These are phyloP conservation scores for Trimorus sp. DNA, from an alignment of 2,888 invertebrate genomes.

Conservation along the genomic window DNA sequence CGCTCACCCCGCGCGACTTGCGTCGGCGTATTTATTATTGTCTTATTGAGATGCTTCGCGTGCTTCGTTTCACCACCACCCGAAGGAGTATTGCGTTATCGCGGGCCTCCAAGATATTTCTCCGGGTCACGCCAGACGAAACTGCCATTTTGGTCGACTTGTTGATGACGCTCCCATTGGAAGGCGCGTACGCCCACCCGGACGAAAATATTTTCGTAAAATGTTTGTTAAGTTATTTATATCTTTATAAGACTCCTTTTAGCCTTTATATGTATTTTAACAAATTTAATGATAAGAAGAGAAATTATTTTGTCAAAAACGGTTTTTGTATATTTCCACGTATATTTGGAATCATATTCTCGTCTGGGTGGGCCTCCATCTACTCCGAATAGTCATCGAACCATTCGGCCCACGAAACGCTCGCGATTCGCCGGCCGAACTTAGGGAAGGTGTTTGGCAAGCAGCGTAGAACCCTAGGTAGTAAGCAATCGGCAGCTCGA, in stretches of 20 bases:
- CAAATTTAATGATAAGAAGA: too few species aligned
- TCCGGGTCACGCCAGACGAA: slow-evolving; percentile 59
- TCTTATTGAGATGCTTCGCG: slow-evolving; percentile 62
- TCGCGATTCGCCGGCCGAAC: not conserved
- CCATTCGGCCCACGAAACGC: not conserved
- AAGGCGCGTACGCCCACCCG: too few species aligned
- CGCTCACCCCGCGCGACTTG: slow-evolving; percentile 23
- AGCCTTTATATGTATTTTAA: too few species aligned
- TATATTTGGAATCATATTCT: too few species aligned
- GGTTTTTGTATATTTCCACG: too few species aligned
- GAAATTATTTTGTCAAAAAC: too few species aligned
- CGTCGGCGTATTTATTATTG: slow-evolving; percentile 58
- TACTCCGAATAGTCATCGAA: slow-evolving; percentile 7
- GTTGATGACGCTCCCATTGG: slow-evolving; percentile 29
- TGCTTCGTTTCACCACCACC: slow-evolving; percentile 62
- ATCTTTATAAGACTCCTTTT: too few species aligned
- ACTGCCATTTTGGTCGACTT: slow-evolving; percentile 61
- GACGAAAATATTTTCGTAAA: too few species aligned
- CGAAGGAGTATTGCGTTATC: slow-evolving; percentile 50
- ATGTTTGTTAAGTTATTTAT: too few species aligned
- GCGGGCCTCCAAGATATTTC: slow-evolving; percentile 33
- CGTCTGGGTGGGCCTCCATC: too few species aligned
- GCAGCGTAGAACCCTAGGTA: slow-evolving; percentile 10
- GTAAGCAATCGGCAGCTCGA: slow-evolving; percentile 51
- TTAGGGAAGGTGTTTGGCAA: not conserved